Base-by-base conservation (phyloP, 1,140 invertebrate species). In the Bombus confusus region DNA sequence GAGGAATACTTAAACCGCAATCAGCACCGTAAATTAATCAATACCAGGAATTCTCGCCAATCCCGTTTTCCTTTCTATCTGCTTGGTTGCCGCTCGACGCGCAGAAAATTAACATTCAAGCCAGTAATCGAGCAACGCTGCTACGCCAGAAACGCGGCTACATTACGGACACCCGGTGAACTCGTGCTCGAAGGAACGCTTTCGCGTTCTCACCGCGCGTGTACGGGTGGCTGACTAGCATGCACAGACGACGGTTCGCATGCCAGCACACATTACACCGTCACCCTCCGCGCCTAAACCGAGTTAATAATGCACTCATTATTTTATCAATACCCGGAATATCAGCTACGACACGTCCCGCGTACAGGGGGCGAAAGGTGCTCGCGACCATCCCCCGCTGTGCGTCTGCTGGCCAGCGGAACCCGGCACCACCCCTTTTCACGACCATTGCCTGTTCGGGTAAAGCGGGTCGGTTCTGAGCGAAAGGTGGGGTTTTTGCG, bases 301-400 rank as follows among this genome's bases (percentile, higher is more conserved):
- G 82, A 91, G 90, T 93, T 93, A 93, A 93, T 93, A 93, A 93
- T 91, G 91, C 88, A 90, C 92, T 93, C 88, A 92, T 93, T 92
- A 93, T 93, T 93, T 93, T 91, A 92, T 93, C 92, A 92, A 93
- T 93, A 92, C 88, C 83, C 57, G 78, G 91, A 93, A 93, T 91
- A 92, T 91, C 87, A 83, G 84, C 25, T 85, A 83, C 86, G 88
- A 91, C 87, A 89, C 86, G 80, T 90, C 80, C 43, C 69, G 74
- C 79, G 68, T 72, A n/a, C 25, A 69, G 59, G 71, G 85, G 69
- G 73, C 66, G 59, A 77, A 69, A 87, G 87, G 90, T 89, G 81
- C 62, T 83, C 76, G 52, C 77, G 66, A 81, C 64, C 52, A 52
- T n/a, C 78, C 43, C 2, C 43, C 59, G 25, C 28, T 28, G 10